Conservation (phyloP, 2,797 vertebrate genomes). For the Cygnus olor region DNA sequence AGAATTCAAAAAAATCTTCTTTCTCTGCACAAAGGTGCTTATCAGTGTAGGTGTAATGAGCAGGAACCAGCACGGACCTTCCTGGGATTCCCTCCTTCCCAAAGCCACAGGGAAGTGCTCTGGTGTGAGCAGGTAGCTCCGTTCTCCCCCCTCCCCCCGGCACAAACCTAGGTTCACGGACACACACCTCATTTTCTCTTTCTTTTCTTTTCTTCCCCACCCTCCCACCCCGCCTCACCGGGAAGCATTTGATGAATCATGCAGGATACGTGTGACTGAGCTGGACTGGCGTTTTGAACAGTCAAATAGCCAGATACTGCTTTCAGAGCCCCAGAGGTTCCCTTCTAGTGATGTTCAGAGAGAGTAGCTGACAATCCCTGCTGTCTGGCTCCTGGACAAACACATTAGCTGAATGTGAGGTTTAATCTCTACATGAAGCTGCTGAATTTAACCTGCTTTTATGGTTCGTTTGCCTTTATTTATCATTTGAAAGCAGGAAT, state of each 20-base stretch:
- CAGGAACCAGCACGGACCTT: background rate
- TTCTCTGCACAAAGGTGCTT: background rate
- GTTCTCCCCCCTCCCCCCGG: background rate
- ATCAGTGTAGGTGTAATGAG: fast-evolving
- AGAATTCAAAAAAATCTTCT: background rate
- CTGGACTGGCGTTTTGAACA: background rate
- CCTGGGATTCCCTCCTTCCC: background rate
- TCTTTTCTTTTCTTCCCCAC: background rate
- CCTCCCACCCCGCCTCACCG: fast-evolving
- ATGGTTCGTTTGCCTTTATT: constrained; percentile 32
- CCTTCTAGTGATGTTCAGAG: background rate
- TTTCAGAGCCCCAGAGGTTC: background rate
- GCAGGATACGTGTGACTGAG: background rate
- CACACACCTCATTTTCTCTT: fast-evolving
- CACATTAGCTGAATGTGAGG: background rate
- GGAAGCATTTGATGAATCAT: constrained; percentile 22
- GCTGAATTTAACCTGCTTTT: constrained; percentile 16
- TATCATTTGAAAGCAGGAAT: constrained; percentile 12
- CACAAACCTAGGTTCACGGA: background rate
- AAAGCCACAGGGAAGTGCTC: background rate
- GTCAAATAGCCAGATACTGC: background rate
- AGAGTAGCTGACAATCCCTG: background rate
- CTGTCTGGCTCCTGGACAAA: background rate
- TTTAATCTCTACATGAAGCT: constrained; percentile 22
- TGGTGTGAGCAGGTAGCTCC: background rate